Percentiles rank a stretch among this genome's conserved stretches.
phyloP scores from a whole-genome alignment of 2,797 vertebrate genomes.

The Lagorchestes hirsutus region DNA sequence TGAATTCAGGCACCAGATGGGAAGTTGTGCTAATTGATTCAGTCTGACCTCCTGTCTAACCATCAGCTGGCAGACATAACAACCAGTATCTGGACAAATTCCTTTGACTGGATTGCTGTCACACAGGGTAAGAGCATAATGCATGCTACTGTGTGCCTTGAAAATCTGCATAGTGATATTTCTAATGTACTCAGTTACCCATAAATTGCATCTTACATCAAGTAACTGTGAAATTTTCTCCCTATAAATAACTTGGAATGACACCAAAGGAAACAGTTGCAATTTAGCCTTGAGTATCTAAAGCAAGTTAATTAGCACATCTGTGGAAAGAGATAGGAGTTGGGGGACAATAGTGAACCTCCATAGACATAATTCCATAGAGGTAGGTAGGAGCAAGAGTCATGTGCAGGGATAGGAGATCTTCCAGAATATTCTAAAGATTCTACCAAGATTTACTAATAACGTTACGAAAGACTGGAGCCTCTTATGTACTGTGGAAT shows the following conservation, averaged over 20 bases:
- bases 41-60: constrained; percentile 57
- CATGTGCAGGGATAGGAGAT: constrained; percentile 32
- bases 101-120: constrained; percentile 36
- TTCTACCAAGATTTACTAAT: constrained; percentile 68
- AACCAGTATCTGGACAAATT: constrained; percentile 39
- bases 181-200: constrained; percentile 16
- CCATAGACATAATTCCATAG: constrained; percentile 49
- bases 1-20: constrained; percentile 66
- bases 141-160: background rate
- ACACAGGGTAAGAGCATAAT: constrained; percentile 10
- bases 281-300: constrained; percentile 45
- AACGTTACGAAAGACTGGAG: constrained; percentile 66
- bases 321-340: background rate
- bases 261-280: constrained; percentile 34
- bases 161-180: background rate
- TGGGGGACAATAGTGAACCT: background rate
- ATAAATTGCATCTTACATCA: background rate
- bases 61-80: constrained; percentile 47
- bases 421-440: constrained; percentile 57
- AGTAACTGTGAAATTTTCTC: constrained; percentile 16
- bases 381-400: constrained; percentile 59
- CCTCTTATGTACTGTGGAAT: constrained; percentile 50
- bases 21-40: constrained; percentile 48
- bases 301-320: constrained; percentile 59
- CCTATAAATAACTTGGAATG: constrained; percentile 53